Percentiles rank a stretch among this genome's conserved stretches.
phyloP scores from a whole-genome alignment of 2,888 invertebrate species.

The Catocala sponsa region DNA sequence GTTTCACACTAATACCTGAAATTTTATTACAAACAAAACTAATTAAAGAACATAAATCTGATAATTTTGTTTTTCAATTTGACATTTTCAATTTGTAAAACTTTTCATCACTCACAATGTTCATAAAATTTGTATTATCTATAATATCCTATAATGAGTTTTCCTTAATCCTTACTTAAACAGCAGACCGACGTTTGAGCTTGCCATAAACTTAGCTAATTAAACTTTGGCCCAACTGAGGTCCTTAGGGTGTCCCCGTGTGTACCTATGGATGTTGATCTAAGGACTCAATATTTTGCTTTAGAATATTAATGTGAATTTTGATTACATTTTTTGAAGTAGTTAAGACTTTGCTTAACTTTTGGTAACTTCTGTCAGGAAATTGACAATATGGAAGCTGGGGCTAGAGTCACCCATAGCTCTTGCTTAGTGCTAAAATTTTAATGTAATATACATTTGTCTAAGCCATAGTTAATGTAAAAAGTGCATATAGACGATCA shows the following conservation, averaged over 20 bases:
- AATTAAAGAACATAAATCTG: slow-evolving; percentile 1
- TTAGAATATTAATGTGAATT: slow-evolving; percentile 21
- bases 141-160: slow-evolving; percentile 46
- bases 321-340: slow-evolving; percentile 1
- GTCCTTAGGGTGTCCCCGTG: slow-evolving; percentile 46
- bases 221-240: slow-evolving; percentile 58
- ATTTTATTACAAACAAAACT: slow-evolving; percentile 3
- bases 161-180: slow-evolving; percentile 43
- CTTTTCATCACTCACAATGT: neutral
- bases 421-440: no score
- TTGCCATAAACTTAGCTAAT: slow-evolving; percentile 63
- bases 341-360: neutral
- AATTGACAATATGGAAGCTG: no score
- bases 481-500: no score
- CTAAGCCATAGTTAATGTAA: no score
- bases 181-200: slow-evolving; percentile 42
- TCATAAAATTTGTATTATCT: slow-evolving; percentile 26
- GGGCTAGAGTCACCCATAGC: no score
- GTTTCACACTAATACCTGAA: no score
- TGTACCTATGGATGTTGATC: slow-evolving; percentile 23
- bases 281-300: slow-evolving; percentile 27
- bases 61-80: neutral
- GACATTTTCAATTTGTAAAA: slow-evolving; percentile 6
- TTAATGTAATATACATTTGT: no score
- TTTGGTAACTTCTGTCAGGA: no score